Evolutionary conservation across 30 jellyfish, hydroid and myxozoan species (phyloP).

Genomic region (Aurelia coerulea): DNA sequence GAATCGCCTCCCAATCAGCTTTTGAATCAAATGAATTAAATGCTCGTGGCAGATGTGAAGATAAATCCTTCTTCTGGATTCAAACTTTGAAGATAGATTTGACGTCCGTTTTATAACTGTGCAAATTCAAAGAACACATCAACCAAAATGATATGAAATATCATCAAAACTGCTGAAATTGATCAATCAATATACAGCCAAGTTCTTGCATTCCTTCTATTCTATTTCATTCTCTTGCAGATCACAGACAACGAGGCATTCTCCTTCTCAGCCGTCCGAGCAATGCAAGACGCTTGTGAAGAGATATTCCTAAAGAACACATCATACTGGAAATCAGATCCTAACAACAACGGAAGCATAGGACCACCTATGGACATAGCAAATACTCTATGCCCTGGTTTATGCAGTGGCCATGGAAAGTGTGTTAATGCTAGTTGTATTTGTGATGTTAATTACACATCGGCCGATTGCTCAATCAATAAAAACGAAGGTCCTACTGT

Average conservation of each 20-base stretch:
- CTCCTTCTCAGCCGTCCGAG: slow-evolving; percentile 36
- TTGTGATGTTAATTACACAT: slow-evolving; percentile 57
- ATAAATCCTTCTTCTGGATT: no score
- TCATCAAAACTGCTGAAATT: no score
- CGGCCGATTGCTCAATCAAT: slow-evolving; percentile 76
- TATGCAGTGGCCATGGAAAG: slow-evolving; percentile 76
- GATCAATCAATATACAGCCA: no score
- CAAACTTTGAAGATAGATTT: no score
- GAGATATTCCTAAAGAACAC: slow-evolving; percentile 54
- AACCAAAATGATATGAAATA: no score
- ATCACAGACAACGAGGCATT: slow-evolving; percentile 41
- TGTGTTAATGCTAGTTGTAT: slow-evolving; percentile 74
- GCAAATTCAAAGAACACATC: no score
- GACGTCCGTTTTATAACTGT: no score
- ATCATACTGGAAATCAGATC: slow-evolving; percentile 43
- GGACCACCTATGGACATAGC: slow-evolving; percentile 71
- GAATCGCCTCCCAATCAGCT: no score
- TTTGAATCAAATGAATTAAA: no score
- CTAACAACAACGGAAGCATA: slow-evolving; percentile 25
- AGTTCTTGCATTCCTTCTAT: no score
- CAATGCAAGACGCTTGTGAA: slow-evolving; percentile 68
- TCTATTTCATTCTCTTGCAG: background rate
- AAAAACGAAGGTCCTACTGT: slow-evolving; percentile 39
- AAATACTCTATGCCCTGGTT: slow-evolving; percentile 63
- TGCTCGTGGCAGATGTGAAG: no score